phyloP scores from a whole-genome alignment of 2,113 vertebrate species.

The Orthonyx spaldingii region DNA sequence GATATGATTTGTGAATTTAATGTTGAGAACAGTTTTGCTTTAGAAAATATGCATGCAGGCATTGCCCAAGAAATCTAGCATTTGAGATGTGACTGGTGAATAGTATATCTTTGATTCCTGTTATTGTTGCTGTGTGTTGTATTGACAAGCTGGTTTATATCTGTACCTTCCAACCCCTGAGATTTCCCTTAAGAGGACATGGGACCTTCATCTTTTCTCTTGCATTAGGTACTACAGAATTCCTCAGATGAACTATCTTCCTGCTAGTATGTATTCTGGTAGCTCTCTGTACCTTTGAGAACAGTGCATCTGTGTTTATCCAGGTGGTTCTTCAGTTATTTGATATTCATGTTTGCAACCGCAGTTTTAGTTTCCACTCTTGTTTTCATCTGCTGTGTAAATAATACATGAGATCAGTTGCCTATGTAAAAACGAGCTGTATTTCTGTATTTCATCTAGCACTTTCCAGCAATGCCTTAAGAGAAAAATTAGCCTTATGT shows the following conservation, averaged over 20 bases:
- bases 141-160: not conserved
- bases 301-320: not conserved
- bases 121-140: not conserved
- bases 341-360: not conserved
- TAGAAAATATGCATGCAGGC: not conserved
- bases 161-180: not conserved
- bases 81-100: not conserved
- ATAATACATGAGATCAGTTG: not conserved
- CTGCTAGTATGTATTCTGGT: not conserved
- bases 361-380: not conserved
- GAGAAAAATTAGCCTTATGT: not conserved
- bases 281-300: not conserved
- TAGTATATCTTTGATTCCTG: not conserved
- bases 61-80: not conserved
- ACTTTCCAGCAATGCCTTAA: not conserved
- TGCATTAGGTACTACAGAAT: not conserved
- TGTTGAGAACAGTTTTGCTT: not conserved
- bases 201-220: not conserved
- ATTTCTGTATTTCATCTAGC: not conserved
- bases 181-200: not conserved
- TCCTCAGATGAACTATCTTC: not conserved
- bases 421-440: accelerated
- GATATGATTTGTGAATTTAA: not conserved
- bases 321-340: not conserved
- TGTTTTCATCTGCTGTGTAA: conserved; percentile 1